Base-by-base conservation (phyloP, 2,113 vertebrate genomes). In the Ceyx cyanopectus region DNA sequence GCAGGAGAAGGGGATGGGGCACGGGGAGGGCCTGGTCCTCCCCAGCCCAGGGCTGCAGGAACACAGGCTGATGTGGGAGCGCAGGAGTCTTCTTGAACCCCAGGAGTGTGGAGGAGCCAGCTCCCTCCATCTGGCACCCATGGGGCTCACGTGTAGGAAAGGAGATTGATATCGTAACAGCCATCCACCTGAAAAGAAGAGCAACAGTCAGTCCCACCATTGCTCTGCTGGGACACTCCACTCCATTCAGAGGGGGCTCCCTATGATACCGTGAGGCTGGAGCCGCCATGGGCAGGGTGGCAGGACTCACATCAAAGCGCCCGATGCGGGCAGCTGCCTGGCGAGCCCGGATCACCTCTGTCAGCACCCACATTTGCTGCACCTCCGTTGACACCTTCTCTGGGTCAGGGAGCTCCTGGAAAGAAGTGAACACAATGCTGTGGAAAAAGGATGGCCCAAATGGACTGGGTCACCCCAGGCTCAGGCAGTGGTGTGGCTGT, bases 291-390 rank as follows among this genome's bases (percentile, higher is more conserved):
- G 61, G 67, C 23, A 24, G 80, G 76, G 56, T 3, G 74, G 24
- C 2, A 18, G 58, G 26, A 98, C 99, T 99, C 96, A 99, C 99
- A 1, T 99, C 99, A 13, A 99, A 99, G 22, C 99, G 99, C 66
- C 99, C 99, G 1, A 99, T 98, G 69, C 98, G 98, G 16, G 98
- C 96, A 0, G 98, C 97, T 9, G 98, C 98, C 91, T 98, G 98
- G 95, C 97, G 98, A 94, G 98, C 98, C 87, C 98, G 98, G 98
- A 99, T 99, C 96, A 99, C 98, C 93, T 99, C 99, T 0, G 99
- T 99, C 95, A 99, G 97, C 37, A 98, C 98, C 99, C 99, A 99
- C 99, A 99, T 99, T 93, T 99, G 99, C 97, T 99, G 99, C n/a
- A 99, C 98, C 76, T 98, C 98, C 2, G 98, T 98, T 0, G 99